Evolutionary conservation across 2,113 vertebrate species (phyloP), one percentile per base, ranked within the genome.

Genomic region (Oncorhynchus tshawytscha): DNA sequence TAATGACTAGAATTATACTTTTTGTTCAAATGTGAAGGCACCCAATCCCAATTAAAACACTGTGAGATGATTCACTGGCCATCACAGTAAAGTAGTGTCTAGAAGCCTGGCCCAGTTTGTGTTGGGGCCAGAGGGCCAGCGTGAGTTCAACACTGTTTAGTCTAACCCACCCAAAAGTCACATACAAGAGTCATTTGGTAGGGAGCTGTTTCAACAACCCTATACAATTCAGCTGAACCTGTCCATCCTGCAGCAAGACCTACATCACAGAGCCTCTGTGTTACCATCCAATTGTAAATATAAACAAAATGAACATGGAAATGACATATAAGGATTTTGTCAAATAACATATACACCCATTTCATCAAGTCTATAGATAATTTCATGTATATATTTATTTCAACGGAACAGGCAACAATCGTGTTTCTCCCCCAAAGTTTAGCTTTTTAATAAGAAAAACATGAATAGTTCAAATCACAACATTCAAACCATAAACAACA

Each of bases 371-470:
- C 18, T 22, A 62, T 62, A 9, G 18, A 62, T 62, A 7, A 62
- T 62, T 62, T 62, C 20, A 62, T 2, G 2, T 45, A 62, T 22
- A 54, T 62, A 9, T 62, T 62, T 62, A 22, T 62, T 62, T 62
- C 59, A 7, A 62, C 13, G 18, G 59, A 62, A 79, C 57, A 70
- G 22, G 67, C 78, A 77, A 82, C 72, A 1, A 31, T 64, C 60
- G 48, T 18, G 20, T 72, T 78, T 86, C 80, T 83, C 54, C 91
- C 91, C 91, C 88, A 80, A 45, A 81, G 82, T 88, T 89, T 84
- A 82, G 74, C 85, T 88, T 90, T 94, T 93, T 93, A 93, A 93
- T 93, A 93, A 90, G 90, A 92, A 93, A 83, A 90, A 87, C 88
- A 87, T 59, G 71, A 86, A 88, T 90, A 79, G 89, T 81, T 81